Base-by-base conservation (phyloP, 1,140 invertebrate species). In the Atopsyche davidsoni region DNA sequence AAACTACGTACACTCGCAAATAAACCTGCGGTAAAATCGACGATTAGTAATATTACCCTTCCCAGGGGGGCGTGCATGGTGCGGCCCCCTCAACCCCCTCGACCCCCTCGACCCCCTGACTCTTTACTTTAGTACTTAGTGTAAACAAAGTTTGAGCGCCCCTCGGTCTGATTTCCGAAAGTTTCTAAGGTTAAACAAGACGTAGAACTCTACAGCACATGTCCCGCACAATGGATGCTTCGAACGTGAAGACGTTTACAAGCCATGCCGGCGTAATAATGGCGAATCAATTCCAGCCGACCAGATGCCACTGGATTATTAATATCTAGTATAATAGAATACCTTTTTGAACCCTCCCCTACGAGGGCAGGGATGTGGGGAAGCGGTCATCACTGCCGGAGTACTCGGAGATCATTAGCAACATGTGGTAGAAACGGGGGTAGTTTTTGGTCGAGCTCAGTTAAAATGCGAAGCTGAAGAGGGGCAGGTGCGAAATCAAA, bases 81-180 rank as follows among this genome's bases (percentile, higher is more conserved):
- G 3, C 4, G 32, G n/a, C n/a, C 11, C 32, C n/a, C n/a, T n/a
- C n/a, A 34, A n/a, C 32, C 32, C 32, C 32, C 3, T n/a, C n/a
- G 32, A 16, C 4, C 32, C 32, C 32, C 11, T 34, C n/a, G 32
- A n/a, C n/a, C n/a, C n/a, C n/a, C 32, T 34, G n/a, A 34, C 32
- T 34, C 32, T 34, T 34, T 34, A 16, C 32, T 16, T 34, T 34
- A 34, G 32, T 34, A 34, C 32, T 34, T 48, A 40, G 18, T 23
- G 46, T 6, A 14, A 28, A 48, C 46, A 31, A 48, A 48, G 46
- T 48, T 48, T 40, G 13, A 18, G 17, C 39, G 24, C 46, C 46
- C 46, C 17, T 40, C 1, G 46, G 46, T 48, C 41, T 48, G 46
- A 48, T 41, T 48, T 41, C 18, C 7, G 16, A 38, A 39, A 48